Evolutionary conservation across 1,140 invertebrate species (phyloP).

Genomic region (Drosophila serrata): DNA sequence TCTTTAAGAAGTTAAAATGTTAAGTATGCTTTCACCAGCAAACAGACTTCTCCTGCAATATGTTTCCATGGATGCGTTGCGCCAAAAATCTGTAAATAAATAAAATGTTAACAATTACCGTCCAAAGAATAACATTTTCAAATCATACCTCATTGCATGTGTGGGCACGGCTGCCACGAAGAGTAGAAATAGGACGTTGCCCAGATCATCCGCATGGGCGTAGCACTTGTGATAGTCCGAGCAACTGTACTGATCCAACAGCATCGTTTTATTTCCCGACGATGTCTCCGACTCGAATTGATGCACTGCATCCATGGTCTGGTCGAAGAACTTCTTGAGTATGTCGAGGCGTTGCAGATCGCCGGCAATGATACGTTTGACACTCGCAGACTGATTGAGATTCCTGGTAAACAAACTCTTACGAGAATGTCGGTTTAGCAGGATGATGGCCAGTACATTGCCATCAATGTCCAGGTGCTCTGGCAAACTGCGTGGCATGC

Average conservation of each 20-base stretch:
- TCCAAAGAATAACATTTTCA: accelerated
- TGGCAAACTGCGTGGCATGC: conserved; percentile 68
- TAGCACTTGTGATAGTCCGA: conserved; percentile 80
- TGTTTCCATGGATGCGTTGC: conserved; percentile 40
- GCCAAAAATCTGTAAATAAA: conserved; percentile 44
- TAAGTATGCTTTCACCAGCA: conserved; percentile 47
- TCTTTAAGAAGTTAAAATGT: conserved; percentile 10
- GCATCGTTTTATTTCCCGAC: conserved; percentile 15
- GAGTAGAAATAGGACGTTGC: conserved; percentile 68
- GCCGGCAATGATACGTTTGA: conserved; percentile 70
- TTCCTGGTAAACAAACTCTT: conserved; percentile 74
- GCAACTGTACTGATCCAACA: conserved; percentile 76
- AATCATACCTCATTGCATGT: conserved; percentile 71
- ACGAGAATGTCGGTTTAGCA: conserved; percentile 58
- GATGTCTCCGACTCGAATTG: conserved; percentile 34
- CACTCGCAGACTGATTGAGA: conserved; percentile 64
- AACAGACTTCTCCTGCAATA: conserved; percentile 49
- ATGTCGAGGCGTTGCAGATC: conserved; percentile 73
- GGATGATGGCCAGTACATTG: conserved; percentile 71
- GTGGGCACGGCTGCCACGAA: conserved; percentile 77
- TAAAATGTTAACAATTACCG: accelerated
- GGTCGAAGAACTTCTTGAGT: conserved; percentile 74
- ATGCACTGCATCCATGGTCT: conserved; percentile 66
- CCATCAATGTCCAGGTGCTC: conserved; percentile 74
- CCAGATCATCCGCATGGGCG: conserved; percentile 64